These are phyloP conservation scores for Chorisops tibialis DNA, from an alignment of 2,888 invertebrate species.

Conservation along the genomic window DNA sequence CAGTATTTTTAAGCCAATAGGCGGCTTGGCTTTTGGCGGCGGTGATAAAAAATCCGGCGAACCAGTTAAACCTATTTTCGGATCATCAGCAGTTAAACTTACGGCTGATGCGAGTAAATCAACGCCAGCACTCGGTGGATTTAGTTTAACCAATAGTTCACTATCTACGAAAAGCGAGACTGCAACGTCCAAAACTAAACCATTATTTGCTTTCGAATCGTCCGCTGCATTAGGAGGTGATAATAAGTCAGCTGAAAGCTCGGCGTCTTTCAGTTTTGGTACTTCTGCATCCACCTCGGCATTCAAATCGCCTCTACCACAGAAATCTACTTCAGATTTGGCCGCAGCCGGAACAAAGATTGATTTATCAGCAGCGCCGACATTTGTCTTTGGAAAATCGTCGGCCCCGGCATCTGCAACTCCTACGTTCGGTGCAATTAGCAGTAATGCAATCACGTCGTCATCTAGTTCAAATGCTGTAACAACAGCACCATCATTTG, in stretches of 20 bases:
- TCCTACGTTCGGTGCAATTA: constrained; percentile 32
- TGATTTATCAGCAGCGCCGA: constrained; percentile 26
- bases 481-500: constrained; percentile 34
- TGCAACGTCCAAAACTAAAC: constrained; percentile 9
- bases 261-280: constrained; percentile 20
- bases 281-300: constrained; percentile 20
- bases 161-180: constrained; percentile 17
- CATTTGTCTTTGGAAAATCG: constrained; percentile 26
- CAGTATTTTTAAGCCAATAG: constrained; percentile 31
- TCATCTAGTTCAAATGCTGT: background rate
- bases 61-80: constrained; percentile 11
- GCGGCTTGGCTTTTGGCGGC: constrained; percentile 35
- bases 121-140: background rate
- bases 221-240: constrained; percentile 12
- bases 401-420: constrained; percentile 25
- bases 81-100: background rate
- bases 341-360: constrained; percentile 19
- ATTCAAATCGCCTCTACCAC: constrained; percentile 6
- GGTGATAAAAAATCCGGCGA: constrained; percentile 26
- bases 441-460: constrained; percentile 13
- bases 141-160: background rate
- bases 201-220: constrained; percentile 27
- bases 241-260: constrained; percentile 14
- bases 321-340: constrained; percentile 12
- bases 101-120: background rate